Percentiles rank a stretch among this genome's conserved stretches.
These are phyloP conservation scores for Octodonta nipae DNA, from an alignment of 2,888 invertebrate genomes.

Conservation along the genomic window DNA sequence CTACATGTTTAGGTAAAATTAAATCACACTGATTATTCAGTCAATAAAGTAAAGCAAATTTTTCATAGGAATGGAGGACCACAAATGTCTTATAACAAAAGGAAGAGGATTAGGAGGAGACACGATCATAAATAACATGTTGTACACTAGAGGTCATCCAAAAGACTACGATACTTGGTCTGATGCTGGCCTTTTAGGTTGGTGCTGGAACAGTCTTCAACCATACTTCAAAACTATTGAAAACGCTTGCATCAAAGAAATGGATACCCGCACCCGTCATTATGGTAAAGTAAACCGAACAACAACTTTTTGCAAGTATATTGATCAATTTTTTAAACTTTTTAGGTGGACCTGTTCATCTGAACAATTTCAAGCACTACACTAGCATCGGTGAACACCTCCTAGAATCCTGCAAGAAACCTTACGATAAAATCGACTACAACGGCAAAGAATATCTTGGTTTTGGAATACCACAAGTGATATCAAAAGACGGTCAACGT, in stretches of 20 bases:
- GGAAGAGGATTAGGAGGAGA: slow-evolving; percentile 76
- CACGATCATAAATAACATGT: slow-evolving; percentile 69
- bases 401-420: slow-evolving; percentile 45
- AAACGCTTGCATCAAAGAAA: slow-evolving; percentile 45
- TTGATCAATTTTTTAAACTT: not conserved
- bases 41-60: not conserved
- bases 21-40: not conserved
- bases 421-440: slow-evolving; percentile 46
- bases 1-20: slow-evolving; percentile 37
- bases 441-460: slow-evolving; percentile 51
- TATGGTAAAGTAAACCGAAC: slow-evolving; percentile 17
- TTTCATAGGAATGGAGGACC: slow-evolving; percentile 19
- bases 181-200: slow-evolving; percentile 53
- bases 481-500: slow-evolving; percentile 51
- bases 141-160: slow-evolving; percentile 58
- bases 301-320: not conserved
- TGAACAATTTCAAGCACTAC: slow-evolving; percentile 32
- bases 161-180: slow-evolving; percentile 69
- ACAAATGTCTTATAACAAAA: slow-evolving; percentile 21
- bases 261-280: slow-evolving; percentile 42
- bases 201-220: slow-evolving; percentile 58
- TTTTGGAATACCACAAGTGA: slow-evolving; percentile 48
- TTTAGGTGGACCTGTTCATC: slow-evolving; percentile 42
- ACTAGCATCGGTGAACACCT: slow-evolving; percentile 29
- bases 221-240: slow-evolving; percentile 70